phyloP scores from a whole-genome alignment of 1,140 invertebrate genomes.

The Zeugodacus cucurbitae region DNA sequence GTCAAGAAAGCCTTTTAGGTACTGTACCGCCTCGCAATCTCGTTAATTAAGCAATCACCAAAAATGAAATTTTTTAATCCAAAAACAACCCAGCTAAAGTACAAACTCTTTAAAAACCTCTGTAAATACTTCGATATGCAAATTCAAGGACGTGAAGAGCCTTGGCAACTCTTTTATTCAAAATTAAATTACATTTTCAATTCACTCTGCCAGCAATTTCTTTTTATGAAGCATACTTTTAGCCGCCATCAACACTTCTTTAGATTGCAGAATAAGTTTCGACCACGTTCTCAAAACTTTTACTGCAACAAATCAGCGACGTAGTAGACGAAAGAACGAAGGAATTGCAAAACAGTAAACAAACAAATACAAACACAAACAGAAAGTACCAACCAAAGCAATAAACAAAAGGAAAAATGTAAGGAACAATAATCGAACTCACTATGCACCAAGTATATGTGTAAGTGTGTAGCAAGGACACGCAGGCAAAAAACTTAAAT shows the following conservation, averaged over 20 bases:
- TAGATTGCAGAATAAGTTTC: neutral
- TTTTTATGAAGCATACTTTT: neutral
- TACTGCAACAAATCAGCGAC: neutral
- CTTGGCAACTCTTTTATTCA: neutral
- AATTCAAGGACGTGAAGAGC: neutral
- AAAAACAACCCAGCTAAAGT: neutral
- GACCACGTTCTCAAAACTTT: neutral
- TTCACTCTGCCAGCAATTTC: neutral
- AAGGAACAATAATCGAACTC: neutral
- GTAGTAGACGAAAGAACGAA: neutral
- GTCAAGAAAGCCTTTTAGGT: too few species aligned
- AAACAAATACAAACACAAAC: conserved; percentile 8
- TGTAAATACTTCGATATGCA: neutral
- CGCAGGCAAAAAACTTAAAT: neutral
- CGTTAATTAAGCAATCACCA: neutral
- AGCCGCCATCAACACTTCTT: neutral
- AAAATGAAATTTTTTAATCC: neutral
- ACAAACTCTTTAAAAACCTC: neutral
- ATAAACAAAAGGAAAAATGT: neutral
- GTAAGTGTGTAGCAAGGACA: neutral
- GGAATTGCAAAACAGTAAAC: neutral
- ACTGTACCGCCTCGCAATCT: too few species aligned
- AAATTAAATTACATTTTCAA: neutral
- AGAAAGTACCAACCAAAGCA: neutral
- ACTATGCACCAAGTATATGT: neutral